Percentiles rank a stretch among this genome's conserved stretches.
Evolutionary conservation across 2,888 invertebrate species (phyloP).

Genomic region (Spilarctia lutea): DNA sequence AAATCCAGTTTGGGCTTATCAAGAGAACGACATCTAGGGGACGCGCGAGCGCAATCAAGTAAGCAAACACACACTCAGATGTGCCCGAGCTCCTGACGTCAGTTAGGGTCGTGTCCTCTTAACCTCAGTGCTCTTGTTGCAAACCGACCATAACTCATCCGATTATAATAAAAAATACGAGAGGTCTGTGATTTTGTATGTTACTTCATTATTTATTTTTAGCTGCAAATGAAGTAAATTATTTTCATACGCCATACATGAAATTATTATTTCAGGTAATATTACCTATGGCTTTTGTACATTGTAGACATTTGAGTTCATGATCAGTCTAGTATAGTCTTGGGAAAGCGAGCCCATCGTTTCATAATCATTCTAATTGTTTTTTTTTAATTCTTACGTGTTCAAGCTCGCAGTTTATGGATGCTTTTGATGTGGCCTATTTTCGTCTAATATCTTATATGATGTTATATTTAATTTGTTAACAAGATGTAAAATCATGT

Average conservation of each 20-base stretch:
- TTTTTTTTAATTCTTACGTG: too few species aligned
- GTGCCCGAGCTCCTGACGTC: conserved; percentile 63
- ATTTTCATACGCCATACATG: background rate
- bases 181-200: conserved; percentile 29
- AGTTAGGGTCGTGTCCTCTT: conserved; percentile 69
- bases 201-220: conserved; percentile 13
- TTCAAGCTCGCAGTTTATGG: too few species aligned
- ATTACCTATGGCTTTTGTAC: background rate
- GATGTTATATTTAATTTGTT: too few species aligned
- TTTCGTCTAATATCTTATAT: too few species aligned
- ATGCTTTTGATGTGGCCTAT: too few species aligned
- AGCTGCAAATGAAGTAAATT: background rate
- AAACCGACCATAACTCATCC: conserved; percentile 59
- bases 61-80: conserved; percentile 41
- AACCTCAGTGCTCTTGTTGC: conserved; percentile 69
- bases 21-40: conserved; percentile 64
- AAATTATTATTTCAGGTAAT: background rate
- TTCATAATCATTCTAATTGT: too few species aligned
- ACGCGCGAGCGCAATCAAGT: conserved; percentile 45
- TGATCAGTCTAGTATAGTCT: too few species aligned
- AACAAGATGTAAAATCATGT: too few species aligned
- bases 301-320: too few species aligned
- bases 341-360: too few species aligned
- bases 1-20: conserved; percentile 61
- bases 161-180: conserved; percentile 60